Base-by-base conservation (phyloP, 2,888 invertebrate species). In the Osmoderma eremita region DNA sequence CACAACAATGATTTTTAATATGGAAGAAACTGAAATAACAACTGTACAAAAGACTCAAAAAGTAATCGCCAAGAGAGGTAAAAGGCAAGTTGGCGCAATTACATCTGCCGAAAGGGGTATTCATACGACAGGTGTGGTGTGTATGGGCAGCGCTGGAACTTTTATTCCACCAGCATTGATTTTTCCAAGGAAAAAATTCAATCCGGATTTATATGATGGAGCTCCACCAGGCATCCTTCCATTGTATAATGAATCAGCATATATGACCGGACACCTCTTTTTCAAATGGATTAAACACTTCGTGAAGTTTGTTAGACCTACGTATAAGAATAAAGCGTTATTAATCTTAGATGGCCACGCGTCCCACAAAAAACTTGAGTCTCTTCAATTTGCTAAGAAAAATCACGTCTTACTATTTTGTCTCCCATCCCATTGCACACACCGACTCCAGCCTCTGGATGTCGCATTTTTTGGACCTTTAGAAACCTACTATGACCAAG, bases 11-110 rank as follows among this genome's bases (percentile, higher is more conserved):
- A 73, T 80, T 50, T 79, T 73, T 63, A 81, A 79, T 65, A 76
- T 79, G 0, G 78, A 80, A 65, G 79, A 80, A 71, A 79, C 78
- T 13, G 80, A 79, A 4, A 67, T 81, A 10, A 68, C 76, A 24
- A 72, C 76, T 8, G 77, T 79, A 4, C n/a, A n/a, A n/a, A n/a
- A n/a, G n/a, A n/a, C n/a, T n/a, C n/a, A n/a, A n/a, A n/a, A n/a
- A n/a, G n/a, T 78, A 6, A 36, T 36, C 5, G 6, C 36, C 73
- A 67, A 75, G 71, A 74, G 74, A 69, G 79, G 79, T 5, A 78
- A 78, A 73, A 5, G 36, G 10, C 36, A 36, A 36, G 10, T 36
- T 6, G 36, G 36, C 10, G 36, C 36, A 36, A 36, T 36, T 36
- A 36, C 36, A 36, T 36, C 36, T 36, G 36, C 36, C 10, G 36